Evolutionary conservation across 1,140 invertebrate species (phyloP).

Genomic region (Hesperophylax magnus): DNA sequence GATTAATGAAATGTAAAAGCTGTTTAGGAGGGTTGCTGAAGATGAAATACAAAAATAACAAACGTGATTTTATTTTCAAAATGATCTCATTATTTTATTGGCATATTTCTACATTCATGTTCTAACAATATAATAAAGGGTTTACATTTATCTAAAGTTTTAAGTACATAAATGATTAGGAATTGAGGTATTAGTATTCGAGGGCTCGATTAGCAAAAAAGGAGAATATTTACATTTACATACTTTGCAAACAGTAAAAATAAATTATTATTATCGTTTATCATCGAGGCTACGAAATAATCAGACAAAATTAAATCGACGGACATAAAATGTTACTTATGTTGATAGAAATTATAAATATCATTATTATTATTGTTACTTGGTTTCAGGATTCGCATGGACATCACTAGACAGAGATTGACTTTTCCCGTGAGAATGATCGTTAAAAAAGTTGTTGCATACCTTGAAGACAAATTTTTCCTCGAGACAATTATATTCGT

Average conservation of each 20-base stretch:
- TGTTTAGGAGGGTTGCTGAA: neutral
- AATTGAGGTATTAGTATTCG: slow-evolving; percentile 22
- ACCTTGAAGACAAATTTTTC: slow-evolving; percentile 51
- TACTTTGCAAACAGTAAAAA: slow-evolving; percentile 14
- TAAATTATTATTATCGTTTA: neutral
- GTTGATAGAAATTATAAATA: too few relatives aligned
- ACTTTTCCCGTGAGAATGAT: slow-evolving; percentile 29
- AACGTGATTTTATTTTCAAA: slow-evolving; percentile 34
- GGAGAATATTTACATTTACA: slow-evolving; percentile 33
- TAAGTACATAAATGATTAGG: slow-evolving; percentile 13
- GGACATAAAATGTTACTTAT: too few relatives aligned
- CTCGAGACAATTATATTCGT: slow-evolving; percentile 47
- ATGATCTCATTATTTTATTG: slow-evolving; percentile 46
- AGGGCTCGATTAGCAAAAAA: slow-evolving; percentile 17
- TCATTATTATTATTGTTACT: neutral
- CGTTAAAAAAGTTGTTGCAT: slow-evolving; percentile 41
- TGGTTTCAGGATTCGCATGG: slow-evolving; percentile 20
- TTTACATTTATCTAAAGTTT: slow-evolving; percentile 33
- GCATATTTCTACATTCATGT: slow-evolving; percentile 42
- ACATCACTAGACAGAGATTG: slow-evolving; percentile 16
- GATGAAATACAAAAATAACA: slow-evolving; percentile 15
- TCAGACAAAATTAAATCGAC: neutral
- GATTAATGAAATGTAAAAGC: neutral
- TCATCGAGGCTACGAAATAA: neutral
- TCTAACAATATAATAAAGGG: slow-evolving; percentile 37